phyloP scores from a whole-genome alignment of 2,888 invertebrate genomes.

The Melanostoma mellinum region DNA sequence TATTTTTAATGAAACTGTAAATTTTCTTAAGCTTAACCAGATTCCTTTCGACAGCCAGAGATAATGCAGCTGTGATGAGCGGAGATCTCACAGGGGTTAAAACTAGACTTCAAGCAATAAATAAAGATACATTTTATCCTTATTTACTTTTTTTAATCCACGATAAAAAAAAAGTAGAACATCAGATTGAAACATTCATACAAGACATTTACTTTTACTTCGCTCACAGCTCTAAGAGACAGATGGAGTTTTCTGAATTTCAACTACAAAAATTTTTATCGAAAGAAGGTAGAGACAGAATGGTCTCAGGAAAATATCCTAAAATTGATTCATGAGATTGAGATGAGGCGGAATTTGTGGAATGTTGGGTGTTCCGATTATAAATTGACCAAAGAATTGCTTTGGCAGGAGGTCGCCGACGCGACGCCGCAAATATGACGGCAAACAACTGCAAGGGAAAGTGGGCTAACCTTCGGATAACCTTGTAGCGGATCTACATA shows the following conservation, averaged over 20 bases:
- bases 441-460: no score
- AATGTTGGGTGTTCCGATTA: no score
- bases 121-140: conserved; percentile 21
- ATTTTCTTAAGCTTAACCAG: background rate
- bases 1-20: conserved; percentile 5
- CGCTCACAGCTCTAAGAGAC: conserved; percentile 26
- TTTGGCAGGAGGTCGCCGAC: no score
- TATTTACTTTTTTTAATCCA: conserved; percentile 10
- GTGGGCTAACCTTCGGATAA: no score
- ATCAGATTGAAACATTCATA: conserved; percentile 33
- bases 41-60: conserved; percentile 8
- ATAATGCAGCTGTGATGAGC: conserved; percentile 24
- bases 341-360: no score
- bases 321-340: no score
- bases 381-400: no score
- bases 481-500: no score
- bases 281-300: no score
- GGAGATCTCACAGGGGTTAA: conserved; percentile 22
- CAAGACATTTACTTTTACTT: conserved; percentile 42
- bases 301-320: no score
- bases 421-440: no score
- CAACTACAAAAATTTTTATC: no score
- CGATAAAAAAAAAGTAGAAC: conserved; percentile 27
- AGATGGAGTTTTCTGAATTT: conserved; percentile 37
- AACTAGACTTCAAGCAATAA: conserved; percentile 9